Evolutionary conservation across 2,113 vertebrate genomes (phyloP), one percentile per base, ranked within the genome.

Genomic region (Xyliphius kryptos): DNA sequence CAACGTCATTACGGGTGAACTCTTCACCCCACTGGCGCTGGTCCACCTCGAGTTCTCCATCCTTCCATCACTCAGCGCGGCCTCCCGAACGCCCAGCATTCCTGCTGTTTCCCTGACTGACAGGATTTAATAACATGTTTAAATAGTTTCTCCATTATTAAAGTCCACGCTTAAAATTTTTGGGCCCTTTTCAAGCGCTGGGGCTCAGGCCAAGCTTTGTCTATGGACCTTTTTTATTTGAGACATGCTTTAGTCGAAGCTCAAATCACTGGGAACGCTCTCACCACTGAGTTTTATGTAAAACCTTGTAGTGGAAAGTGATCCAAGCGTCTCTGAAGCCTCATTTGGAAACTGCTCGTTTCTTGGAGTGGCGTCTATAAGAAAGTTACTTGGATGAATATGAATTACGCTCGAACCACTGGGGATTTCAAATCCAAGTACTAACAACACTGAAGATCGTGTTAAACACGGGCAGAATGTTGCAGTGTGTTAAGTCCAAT

Each of bases 61-160:
- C 22, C 54, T 70, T 80, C 75, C 67, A 77, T 72, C 61, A 64
- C 80, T 83, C 81, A 76, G 71, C 79, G 74, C 70, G 57, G 67
- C 71, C 64, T 63, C 71, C 66, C 56, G 26, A 70, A 55, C 26
- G 74, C 75, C 74, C 14, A n/a, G 74, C 78, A 87, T 87, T 77
- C 73, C 79, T 77, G 80, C 79, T 80, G 84, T 83, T 83, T 79
- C 71, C 60, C 69, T 83, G 83, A 87, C 72, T 84, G 86, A 85
- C 83, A 81, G 80, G 67, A 52, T 81, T 83, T 85, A 87, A 87
- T 88, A 83, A 85, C 74, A 76, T 79, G 76, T 73, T 70, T 68
- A 80, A 82, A 80, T 80, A 80, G 12, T 83, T 80, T 77, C 79
- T 75, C 60, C 66, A 66, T 84, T 84, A 81, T 84, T 77, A 80